These are phyloP conservation scores for Pectinophora gossypiella DNA, from an alignment of 1,140 invertebrate species.

Conservation along the genomic window DNA sequence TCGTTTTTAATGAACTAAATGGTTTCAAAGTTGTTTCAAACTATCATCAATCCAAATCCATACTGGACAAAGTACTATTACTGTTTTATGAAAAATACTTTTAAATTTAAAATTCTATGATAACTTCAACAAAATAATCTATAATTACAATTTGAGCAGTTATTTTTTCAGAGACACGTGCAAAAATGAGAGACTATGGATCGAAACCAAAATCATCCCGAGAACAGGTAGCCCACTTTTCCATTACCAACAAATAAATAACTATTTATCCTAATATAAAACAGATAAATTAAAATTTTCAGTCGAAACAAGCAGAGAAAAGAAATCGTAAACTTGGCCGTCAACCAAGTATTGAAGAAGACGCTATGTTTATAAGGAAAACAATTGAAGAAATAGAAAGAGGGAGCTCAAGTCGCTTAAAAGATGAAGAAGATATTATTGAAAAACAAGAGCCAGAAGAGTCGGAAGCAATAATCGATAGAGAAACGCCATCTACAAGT, in stretches of 20 bases:
- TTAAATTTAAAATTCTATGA: too few species aligned
- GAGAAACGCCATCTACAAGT: slow-evolving; percentile 30
- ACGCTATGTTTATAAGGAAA: slow-evolving; percentile 63
- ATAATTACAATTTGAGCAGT: slow-evolving; percentile 28
- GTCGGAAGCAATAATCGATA: slow-evolving; percentile 11
- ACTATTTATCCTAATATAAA: not conserved
- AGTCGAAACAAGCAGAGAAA: slow-evolving; percentile 42
- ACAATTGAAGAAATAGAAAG: slow-evolving; percentile 68
- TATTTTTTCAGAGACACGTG: slow-evolving; percentile 46
- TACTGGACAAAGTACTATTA: too few species aligned
- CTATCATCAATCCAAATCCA: too few species aligned
- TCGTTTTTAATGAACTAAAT: too few species aligned
- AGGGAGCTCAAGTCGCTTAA: slow-evolving; percentile 46
- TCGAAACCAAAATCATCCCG: slow-evolving; percentile 31
- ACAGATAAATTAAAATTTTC: slow-evolving; percentile 9
- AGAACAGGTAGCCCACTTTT: slow-evolving; percentile 58
- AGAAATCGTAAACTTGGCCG: slow-evolving; percentile 40
- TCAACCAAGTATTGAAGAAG: slow-evolving; percentile 63
- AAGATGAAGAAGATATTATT: slow-evolving; percentile 30
- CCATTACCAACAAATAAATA: not conserved
- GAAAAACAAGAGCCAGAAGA: slow-evolving; percentile 18
- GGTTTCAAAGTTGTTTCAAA: too few species aligned
- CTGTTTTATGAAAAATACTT: too few species aligned
- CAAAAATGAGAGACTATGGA: slow-evolving; percentile 33
- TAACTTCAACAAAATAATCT: too few species aligned